Base-by-base conservation (phyloP, 2,888 invertebrate genomes). In the Sipunculus nudus region DNA sequence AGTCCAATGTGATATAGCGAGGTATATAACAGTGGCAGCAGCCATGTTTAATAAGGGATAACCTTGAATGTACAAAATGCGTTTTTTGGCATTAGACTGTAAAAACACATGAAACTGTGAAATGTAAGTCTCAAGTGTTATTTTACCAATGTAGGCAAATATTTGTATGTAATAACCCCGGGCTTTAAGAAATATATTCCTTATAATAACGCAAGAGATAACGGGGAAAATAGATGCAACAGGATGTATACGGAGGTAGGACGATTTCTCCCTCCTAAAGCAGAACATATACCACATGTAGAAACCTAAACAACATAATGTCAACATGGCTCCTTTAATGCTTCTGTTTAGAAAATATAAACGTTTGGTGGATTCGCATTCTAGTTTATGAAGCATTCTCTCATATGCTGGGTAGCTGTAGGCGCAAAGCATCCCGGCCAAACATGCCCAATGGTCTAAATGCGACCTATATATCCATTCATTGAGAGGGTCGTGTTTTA, bases 121-220 rank as follows among this genome's bases (percentile, higher is more conserved):
- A 16, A 78, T 63, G 59, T 78, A 78, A 1, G 77, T 78, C 61
- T 78, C 77, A 28, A 78, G 61, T 1, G 77, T 78, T 38, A 78
- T 75, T 64, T 75, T 76, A 19, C 77, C 77, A 23, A 77, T 48
- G 66, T 65, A 71, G 6, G 71, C 73, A 59, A 77, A 76, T 63
- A 76, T 53, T 21, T 60, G 52, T 10, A 76, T 29, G 61, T 76
- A 70, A 29, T 71, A 59, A 16, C 65, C 62, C 23, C 77, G 60
- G 32, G 73, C 53, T 2, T 65, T 26, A 2, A 74, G 71, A 56
- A 71, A 75, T 3, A 72, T 43, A 43, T 77, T 77, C 38, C 77
- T 47, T 6, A 75, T 38, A 6, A 74, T 61, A 23, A 76, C 73
- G 64, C 70, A 76, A 16, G 63, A 53, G 19, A 74, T 8, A 13